Evolutionary conservation across 2,797 vertebrate species (phyloP), one percentile per base, ranked within the genome.

Genomic region (Alouatta caraya): DNA sequence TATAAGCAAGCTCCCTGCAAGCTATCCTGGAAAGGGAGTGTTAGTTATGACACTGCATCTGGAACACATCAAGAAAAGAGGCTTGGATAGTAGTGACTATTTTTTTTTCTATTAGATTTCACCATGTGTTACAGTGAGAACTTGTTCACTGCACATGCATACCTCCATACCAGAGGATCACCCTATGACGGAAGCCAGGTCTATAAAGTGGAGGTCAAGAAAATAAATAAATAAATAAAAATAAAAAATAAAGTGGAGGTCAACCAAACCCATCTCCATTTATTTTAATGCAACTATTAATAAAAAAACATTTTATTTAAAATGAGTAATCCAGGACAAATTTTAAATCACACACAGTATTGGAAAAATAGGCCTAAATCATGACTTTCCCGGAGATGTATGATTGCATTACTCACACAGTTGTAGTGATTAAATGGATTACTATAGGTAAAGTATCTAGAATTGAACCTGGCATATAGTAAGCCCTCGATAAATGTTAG

Each of bases 101-200:
- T 76, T 79, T 84, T 78, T 57, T 42, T 72, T 64, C 52, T 55
- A 52, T 73, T 14, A 33, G 15, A 33, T 93, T 90, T 88, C 26
- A 88, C n/a, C 14, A 55, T 21, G 48, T 92, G 37, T 88, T 96
- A 61, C 94, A 93, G 37, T 83, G 39, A 94, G 81, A 91, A 80
- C 26, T 83, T 48, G 30, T 82, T 61, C 26, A 73, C 14, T 73
- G 39, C 4, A 28, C 33, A 5, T 57, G 50, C 50, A 21, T 61
- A 48, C 14, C 5, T 11, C 19, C 21, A 59, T 21, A 73, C 12
- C 11, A n/a, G 83, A 76, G 90, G 82, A 72, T 78, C 14, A 72
- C 19, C 22, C 33, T 61, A 14, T 37, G 44, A 88, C 30, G 55
- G 78, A 90, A 80, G 44, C 24, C 46, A 59, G 33, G 46, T 92